Percentiles rank a stretch among this genome's conserved stretches.
Evolutionary conservation across 2,888 invertebrate species (phyloP).

Genomic region (Alcis repandata): DNA sequence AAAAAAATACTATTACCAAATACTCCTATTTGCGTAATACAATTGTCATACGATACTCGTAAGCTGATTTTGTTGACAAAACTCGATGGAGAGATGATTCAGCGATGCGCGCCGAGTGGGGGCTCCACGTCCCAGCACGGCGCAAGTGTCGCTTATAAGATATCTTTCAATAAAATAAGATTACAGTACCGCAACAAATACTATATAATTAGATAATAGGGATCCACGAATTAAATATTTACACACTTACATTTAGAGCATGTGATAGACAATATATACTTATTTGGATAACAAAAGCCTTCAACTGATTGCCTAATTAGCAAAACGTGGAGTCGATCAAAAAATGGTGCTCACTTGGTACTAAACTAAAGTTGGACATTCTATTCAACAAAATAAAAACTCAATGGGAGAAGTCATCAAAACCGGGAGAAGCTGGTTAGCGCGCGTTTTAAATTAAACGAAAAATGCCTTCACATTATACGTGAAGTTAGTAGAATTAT

Average conservation of each 20-base stretch:
- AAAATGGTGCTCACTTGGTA: constrained; percentile 7
- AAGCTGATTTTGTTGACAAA: constrained; percentile 9
- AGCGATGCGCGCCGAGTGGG: not conserved
- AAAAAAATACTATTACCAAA: constrained; percentile 16
- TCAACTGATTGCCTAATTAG: constrained; percentile 32
- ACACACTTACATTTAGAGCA: constrained; percentile 19
- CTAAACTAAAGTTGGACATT: constrained; percentile 4
- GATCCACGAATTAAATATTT: constrained; percentile 21
- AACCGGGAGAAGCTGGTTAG: not conserved
- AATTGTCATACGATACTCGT: constrained; percentile 6
- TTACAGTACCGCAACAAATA: constrained; percentile 8
- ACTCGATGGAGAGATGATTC: not conserved
- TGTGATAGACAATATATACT: constrained; percentile 14
- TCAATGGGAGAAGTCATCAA: not conserved
- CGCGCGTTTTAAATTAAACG: not conserved
- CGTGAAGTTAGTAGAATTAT: constrained; percentile 14
- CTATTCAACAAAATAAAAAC: not conserved
- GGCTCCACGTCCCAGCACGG: not conserved
- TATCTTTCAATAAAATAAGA: constrained; percentile 5
- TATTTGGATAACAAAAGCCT: constrained; percentile 22
- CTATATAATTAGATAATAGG: constrained; percentile 11
- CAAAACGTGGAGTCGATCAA: constrained; percentile 2
- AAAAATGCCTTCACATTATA: constrained; percentile 12
- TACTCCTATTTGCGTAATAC: constrained; percentile 15
- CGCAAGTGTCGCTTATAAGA: not conserved